Base-by-base conservation (phyloP, 2,797 vertebrate genomes). In the Sebastes vulpes region DNA sequence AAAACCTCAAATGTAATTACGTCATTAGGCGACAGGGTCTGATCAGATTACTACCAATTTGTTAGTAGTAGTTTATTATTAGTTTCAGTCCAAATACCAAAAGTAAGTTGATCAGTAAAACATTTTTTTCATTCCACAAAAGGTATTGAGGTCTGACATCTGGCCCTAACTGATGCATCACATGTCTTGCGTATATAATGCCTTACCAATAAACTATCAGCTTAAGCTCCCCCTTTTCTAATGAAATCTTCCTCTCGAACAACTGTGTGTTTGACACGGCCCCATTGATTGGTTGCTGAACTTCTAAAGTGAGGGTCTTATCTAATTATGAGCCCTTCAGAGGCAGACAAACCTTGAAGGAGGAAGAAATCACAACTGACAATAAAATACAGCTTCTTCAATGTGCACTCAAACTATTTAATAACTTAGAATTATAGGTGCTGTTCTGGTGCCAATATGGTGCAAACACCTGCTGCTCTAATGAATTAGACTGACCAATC, bases 1-100 rank as follows among this genome's bases (percentile, higher is more conserved):
- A 87, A 75, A 88, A 79, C 29, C 38, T 81, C 10, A 50, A 53
- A 56, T 88, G 64, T 52, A 75, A 89, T 89, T 35, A 68, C 25
- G 83, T 76, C 46, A 65, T 61, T 3, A 46, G 65, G 61, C 38
- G 35, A 42, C 28, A 35, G 9, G 2, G 2, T 59, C 4, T 67
- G 42, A 54, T n/a, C 14, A 18, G 26, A 63, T n/a, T 28, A 8
- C 23, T 29, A 26, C 28, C 35, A 38, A 0, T 38, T 14, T 38
- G 35, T 38, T 38, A 38, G 35, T 38, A 38, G 35, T 38, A 38
- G 35, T 2, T 14, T 38, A 0, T 2, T 38, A 2, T 38, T 1
- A 4, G 9, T 14, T 3, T 60, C 2, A 1, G 3, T 6, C 23
- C 26, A 42, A 46, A 67, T 21, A 54, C 42, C 8, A 53, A 60